These are phyloP conservation scores for Triops cancriformis DNA, from an alignment of 1,140 invertebrate species.

Conservation along the genomic window DNA sequence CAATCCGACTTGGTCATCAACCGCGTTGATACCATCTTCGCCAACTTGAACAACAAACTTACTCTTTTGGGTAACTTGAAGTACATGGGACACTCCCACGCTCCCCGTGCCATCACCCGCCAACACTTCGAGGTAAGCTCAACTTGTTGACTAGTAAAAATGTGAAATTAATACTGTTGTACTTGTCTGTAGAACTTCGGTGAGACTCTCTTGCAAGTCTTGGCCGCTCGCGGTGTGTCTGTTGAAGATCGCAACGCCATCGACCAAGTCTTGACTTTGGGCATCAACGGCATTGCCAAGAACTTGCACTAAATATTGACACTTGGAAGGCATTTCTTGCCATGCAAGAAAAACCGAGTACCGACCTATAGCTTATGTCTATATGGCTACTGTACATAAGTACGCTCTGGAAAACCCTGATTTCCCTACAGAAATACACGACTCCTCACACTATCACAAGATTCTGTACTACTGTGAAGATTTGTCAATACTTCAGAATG, in stretches of 20 bases:
- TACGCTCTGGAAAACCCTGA: too few species aligned
- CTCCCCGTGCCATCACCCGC: conserved; percentile 43
- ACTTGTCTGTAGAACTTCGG: not conserved
- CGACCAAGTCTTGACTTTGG: not conserved
- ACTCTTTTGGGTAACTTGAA: conserved; percentile 51
- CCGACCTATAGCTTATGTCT: too few species aligned
- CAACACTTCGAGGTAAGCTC: conserved; percentile 27
- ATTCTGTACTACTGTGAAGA: too few species aligned
- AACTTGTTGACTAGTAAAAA: conserved; percentile 12
- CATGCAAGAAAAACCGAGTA: too few species aligned
- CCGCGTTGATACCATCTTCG: conserved; percentile 45
- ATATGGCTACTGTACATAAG: too few species aligned
- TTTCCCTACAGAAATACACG: too few species aligned
- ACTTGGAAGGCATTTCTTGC: too few species aligned
- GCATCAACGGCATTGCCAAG: not conserved
- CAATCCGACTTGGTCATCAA: conserved; percentile 11
- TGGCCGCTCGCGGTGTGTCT: not conserved
- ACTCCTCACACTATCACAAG: too few species aligned
- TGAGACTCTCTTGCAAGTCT: not conserved
- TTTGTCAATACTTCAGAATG: too few species aligned
- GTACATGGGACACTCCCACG: conserved; percentile 53
- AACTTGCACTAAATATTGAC: not conserved
- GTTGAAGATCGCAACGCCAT: not conserved
- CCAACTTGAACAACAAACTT: conserved; percentile 52
- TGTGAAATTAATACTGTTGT: conserved; percentile 1